Base-by-base conservation (phyloP, 53 echinoderm and acorn worm species). In the Holothuria scabra region DNA sequence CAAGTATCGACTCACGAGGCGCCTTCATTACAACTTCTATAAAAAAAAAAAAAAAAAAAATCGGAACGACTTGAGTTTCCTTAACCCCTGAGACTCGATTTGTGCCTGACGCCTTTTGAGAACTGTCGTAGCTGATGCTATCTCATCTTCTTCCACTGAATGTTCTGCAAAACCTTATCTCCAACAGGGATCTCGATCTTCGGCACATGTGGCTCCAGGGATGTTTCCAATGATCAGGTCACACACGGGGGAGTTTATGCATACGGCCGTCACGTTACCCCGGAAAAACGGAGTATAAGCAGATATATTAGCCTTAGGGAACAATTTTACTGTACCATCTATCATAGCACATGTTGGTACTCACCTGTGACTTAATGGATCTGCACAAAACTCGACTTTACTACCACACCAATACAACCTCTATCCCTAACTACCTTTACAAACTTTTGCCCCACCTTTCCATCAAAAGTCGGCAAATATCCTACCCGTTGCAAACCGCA, bases 391-490 rank as follows among this genome's bases (percentile, higher is more conserved):
- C 23, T 22, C 22, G 30, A n/a, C 0, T 82, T 68, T 28, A 83
- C 83, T 0, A 87, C 88, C 2, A 87, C 74, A 65, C 74, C 83
- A 28, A 57, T 87, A 48, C 83, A 83, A 0, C 88, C 88, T 18
- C 38, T 82, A 52, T 87, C 88, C 29, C 83, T 46, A 26, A 87
- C 48, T 9, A 74, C 83, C 5, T 20, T 46, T 5, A 88, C 88
- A 25, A 24, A 10, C n/a, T 56, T 24, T 56, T 56, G 22, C 22
- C 57, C 79, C 6, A 79, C 30, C n/a, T 55, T 52, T 9, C 79
- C 57, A 56, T 12, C 10, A 10, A 7, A 44, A 44, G 44, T 44
- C 44, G 44, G 10, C 44, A 44, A 44, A 7, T 5, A 44, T 44
- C 44, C 44, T 7, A 44, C 44, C 10, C 44, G 44, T 44, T 44